These are phyloP conservation scores for Blastomussa wellsi DNA, from an alignment of 92 coral and sea anemone genomes.

Conservation along the genomic window DNA sequence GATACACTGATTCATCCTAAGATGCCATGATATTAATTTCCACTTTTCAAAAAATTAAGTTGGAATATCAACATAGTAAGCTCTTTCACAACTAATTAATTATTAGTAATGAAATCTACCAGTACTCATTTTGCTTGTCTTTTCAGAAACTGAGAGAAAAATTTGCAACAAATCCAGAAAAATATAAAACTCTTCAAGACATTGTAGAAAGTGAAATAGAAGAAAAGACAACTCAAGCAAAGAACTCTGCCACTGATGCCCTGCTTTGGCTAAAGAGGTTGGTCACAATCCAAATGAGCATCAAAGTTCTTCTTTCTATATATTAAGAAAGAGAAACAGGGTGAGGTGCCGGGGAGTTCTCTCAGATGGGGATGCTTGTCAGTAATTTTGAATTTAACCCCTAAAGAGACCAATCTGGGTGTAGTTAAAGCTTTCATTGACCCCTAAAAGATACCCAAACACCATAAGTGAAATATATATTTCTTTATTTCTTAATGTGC, in stretches of 20 bases:
- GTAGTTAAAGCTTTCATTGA: no score
- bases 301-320: not conserved
- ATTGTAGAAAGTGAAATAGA: slow-evolving; percentile 85
- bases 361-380: no score
- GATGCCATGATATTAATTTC: not conserved
- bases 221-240: slow-evolving; percentile 73
- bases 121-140: no score
- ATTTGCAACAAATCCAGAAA: slow-evolving; percentile 70
- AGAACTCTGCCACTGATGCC: slow-evolving; percentile 98
- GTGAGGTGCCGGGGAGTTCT: no score
- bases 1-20: not conserved
- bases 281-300: not conserved
- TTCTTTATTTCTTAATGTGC: no score
- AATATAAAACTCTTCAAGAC: slow-evolving; percentile 78
- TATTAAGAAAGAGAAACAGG: not conserved
- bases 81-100: not conserved
- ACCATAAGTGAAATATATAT: no score
- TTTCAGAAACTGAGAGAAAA: slow-evolving; percentile 80
- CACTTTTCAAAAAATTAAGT: not conserved
- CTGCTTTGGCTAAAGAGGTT: slow-evolving; percentile 98
- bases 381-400: no score
- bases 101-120: not conserved
- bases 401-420: no score
- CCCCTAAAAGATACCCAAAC: no score
- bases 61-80: not conserved